phyloP scores from a whole-genome alignment of 2,113 vertebrate species.

The Emberiza fucata region DNA sequence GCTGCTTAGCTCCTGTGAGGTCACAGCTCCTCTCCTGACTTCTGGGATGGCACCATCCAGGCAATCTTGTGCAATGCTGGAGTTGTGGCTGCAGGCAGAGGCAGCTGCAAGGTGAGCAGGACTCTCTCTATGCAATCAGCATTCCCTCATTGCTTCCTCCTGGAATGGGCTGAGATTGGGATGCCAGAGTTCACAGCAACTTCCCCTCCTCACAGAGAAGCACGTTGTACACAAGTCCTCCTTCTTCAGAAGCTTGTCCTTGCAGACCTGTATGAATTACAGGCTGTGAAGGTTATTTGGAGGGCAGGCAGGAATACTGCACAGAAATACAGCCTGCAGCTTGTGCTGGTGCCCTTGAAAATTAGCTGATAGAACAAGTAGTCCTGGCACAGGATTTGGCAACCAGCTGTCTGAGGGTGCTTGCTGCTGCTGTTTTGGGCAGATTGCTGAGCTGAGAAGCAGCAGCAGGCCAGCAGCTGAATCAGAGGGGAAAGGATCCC shows the following conservation, averaged over 20 bases:
- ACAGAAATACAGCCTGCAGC: not conserved
- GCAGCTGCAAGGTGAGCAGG: not conserved
- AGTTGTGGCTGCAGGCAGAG: not conserved
- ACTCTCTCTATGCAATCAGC: accelerated
- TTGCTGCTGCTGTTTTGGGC: not conserved
- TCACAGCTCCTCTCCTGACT: not conserved
- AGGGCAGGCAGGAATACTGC: not conserved
- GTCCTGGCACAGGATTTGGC: not conserved
- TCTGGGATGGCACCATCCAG: not conserved
- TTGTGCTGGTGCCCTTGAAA: not conserved
- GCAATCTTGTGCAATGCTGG: not conserved
- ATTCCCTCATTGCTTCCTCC: not conserved
- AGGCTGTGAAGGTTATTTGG: not conserved
- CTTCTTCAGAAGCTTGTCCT: not conserved
- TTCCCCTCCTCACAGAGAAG: not conserved
- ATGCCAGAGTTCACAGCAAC: not conserved
- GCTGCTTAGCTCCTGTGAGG: not conserved
- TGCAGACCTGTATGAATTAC: not conserved
- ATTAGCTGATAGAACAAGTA: not conserved
- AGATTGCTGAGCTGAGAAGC: not conserved
- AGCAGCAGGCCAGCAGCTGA: not conserved
- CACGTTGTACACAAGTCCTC: not conserved
- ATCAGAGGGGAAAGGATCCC: not conserved
- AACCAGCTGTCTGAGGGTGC: not conserved
- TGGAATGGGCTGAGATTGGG: not conserved